A percentile compares a stretch with the other conserved stretches of the same genome.
phyloP scores from a whole-genome alignment of 2,888 invertebrate species.

The Pandemis corylana region DNA sequence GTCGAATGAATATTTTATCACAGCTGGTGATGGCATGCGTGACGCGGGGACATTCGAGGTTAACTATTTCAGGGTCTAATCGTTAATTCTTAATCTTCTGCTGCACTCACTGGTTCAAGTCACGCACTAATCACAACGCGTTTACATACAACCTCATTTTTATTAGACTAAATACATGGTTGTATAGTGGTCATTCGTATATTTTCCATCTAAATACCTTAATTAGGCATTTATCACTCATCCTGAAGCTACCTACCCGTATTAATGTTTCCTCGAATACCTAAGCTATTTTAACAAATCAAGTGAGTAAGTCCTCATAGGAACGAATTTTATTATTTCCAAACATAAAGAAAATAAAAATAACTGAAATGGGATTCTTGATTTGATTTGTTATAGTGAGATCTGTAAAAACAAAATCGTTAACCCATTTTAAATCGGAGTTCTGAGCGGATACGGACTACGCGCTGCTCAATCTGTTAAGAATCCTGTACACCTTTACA shows the following conservation, averaged over 20 bases:
- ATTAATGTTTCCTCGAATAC: not conserved
- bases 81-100: constrained; percentile 71
- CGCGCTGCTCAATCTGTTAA: constrained; percentile 51
- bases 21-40: constrained; percentile 68
- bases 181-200: not conserved
- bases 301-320: not conserved
- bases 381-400: constrained; percentile 61
- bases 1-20: constrained; percentile 77
- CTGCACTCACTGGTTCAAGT: constrained; percentile 65
- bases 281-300: not conserved
- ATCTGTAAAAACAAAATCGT: constrained; percentile 68
- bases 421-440: constrained; percentile 79
- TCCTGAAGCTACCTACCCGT: not conserved
- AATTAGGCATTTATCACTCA: not conserved
- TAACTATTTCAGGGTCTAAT: constrained; percentile 73
- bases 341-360: constrained; percentile 48
- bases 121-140: constrained; percentile 63
- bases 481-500: not conserved
- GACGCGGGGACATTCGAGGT: constrained; percentile 69
- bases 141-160: constrained; percentile 51
- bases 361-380: constrained; percentile 51
- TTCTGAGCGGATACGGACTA: constrained; percentile 71
- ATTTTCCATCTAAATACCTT: no score
- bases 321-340: not conserved
- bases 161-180: not conserved